Base-by-base conservation (phyloP, 2,797 vertebrate genomes). In the Erethizon dorsatum region DNA sequence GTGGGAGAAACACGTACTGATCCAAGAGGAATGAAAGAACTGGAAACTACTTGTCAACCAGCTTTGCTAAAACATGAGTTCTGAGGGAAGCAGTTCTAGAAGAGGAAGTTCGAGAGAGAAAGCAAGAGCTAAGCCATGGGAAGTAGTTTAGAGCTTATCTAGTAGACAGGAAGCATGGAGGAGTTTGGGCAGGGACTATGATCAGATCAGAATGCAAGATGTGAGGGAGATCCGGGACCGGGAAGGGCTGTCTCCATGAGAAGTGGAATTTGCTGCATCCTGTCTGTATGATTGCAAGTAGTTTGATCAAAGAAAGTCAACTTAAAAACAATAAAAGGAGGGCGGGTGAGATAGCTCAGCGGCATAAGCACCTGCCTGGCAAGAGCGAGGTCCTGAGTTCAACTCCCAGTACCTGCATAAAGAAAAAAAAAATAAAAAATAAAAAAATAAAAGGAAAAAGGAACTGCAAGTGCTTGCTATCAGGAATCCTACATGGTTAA, bases 151-250 rank as follows among this genome's bases (percentile, higher is more conserved):
- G 2, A 26, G 73, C 28, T 12, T 20, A 9, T 28, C 20, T 1
- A 14, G 37, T 2, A 50, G n/a, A 79, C 69, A 61, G n/a, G 3
- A 31, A 45, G 1, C n/a, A 45, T n/a, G 14, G 83, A 56, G 33
- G 50, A 37, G 1, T 57, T 47, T 57, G 37, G 5, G 2, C 45
- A 33, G 31, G 26, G 20, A 22, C 2, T 1, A 1, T 0, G 0
- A 20, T 1, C 69, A n/a, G 59, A 79, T 31, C 18, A 7, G 73
- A 63, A 63, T 12, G 9, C 11, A 57, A 56, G 22, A 47, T 2
- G 18, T 13, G 7, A 15, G 67, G 17, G 4, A 11, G 2, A 15
- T 2, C 1, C 18, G 5, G 45, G 45, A 52, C 17, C 47, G 8
- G 37, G 45, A 87, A 75, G 33, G 5, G 2, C n/a, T 52, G 4